A percentile compares a stretch with the other conserved stretches of the same genome.
Conservation (phyloP, 2,113 vertebrate species). For the Melanostigma gelatinosum region DNA sequence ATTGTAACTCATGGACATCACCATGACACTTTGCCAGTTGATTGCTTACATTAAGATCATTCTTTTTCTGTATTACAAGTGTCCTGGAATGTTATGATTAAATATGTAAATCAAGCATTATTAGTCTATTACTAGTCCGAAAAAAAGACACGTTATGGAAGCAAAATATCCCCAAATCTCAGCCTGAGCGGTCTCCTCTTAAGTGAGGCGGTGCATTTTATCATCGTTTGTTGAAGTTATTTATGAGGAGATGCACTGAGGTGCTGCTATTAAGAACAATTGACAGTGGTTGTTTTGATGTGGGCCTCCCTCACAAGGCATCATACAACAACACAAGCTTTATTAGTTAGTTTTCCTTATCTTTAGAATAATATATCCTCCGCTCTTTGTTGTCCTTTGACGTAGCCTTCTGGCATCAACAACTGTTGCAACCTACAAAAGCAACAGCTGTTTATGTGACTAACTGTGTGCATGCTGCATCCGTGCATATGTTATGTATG, state of each 20-base stretch:
- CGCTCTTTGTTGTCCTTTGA: not conserved
- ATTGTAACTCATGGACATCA: too few relatives aligned
- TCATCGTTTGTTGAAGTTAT: conserved; percentile 1
- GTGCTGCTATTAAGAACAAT: not conserved
- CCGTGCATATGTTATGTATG: not conserved
- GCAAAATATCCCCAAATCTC: not conserved
- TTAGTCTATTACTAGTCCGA: too few relatives aligned
- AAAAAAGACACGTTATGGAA: not conserved
- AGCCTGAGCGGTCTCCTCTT: too few relatives aligned
- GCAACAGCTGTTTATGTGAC: conserved; percentile 27
- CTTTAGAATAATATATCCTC: conserved; percentile 10
- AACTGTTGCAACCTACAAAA: conserved; percentile 7
- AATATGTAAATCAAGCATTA: too few relatives aligned
- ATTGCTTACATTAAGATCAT: too few relatives aligned
- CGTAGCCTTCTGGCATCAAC: not conserved
- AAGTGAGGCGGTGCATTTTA: not conserved
- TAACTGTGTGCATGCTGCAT: not conserved
- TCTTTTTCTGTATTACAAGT: not conserved
- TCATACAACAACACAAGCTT: conserved; percentile 2
- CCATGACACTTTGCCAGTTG: too few relatives aligned
- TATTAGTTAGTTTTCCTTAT: not conserved
- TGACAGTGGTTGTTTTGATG: not conserved
- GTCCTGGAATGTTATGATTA: not conserved
- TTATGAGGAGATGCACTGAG: not conserved
- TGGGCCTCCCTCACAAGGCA: not conserved